Conservation (phyloP, 2,113 vertebrate species). For the Serilophus lunatus region DNA sequence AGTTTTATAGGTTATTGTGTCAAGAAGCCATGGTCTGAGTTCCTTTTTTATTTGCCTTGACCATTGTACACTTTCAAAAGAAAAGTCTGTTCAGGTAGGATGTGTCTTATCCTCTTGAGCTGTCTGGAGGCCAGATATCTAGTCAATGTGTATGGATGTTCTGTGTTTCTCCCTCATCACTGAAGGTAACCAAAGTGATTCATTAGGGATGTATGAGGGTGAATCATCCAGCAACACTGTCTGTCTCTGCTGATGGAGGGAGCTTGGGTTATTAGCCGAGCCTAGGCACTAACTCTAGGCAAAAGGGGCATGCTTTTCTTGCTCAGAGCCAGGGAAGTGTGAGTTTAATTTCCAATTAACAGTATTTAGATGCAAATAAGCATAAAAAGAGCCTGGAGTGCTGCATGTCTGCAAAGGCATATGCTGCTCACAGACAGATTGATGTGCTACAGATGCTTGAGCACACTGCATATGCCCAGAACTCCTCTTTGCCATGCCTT, state of each 20-base stretch:
- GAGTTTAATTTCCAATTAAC: conserved; percentile 15
- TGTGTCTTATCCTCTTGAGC: not conserved
- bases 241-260: not conserved
- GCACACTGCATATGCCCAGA: not conserved
- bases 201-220: not conserved
- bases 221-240: not conserved
- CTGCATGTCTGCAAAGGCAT: not conserved
- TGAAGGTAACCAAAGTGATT: not conserved
- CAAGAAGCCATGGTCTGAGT: not conserved
- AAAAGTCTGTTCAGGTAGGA: not conserved
- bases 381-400: not conserved
- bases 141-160: not conserved
- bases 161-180: not conserved
- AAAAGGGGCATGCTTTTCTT: not conserved
- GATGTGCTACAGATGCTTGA: not conserved
- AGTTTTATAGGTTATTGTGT: not conserved
- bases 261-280: not conserved
- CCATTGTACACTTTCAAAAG: not conserved
- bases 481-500: not conserved
- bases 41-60: not conserved
- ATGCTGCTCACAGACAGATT: not conserved
- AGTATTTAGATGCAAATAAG: conserved; percentile 5
- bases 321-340: not conserved
- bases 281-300: not conserved
- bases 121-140: not conserved